phyloP scores from a whole-genome alignment of 30 jellyfish, hydroid and myxozoan species.

The Phacellophora camtschatica region DNA sequence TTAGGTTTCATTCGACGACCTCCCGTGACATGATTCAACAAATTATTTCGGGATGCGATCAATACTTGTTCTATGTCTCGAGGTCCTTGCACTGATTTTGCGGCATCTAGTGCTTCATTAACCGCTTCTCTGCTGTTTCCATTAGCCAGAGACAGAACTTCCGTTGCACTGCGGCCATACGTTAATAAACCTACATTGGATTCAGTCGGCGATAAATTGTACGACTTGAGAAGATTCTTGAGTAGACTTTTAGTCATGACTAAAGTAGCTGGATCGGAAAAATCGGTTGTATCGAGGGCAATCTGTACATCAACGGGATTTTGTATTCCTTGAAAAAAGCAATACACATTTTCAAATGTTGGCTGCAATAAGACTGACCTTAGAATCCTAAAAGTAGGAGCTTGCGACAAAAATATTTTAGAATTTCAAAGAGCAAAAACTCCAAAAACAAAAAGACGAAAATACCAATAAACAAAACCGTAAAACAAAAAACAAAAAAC shows the following conservation, averaged over 20 bases:
- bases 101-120: neutral
- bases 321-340: conserved; percentile 13
- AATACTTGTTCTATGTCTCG: conserved; percentile 2
- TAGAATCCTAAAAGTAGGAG: neutral
- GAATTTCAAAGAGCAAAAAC: neutral
- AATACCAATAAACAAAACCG: no score
- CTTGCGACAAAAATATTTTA: neutral
- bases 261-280: neutral
- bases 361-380: neutral
- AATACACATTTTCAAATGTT: neutral
- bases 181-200: conserved; percentile 22
- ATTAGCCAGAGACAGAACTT: neutral
- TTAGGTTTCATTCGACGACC: neutral
- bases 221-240: neutral
- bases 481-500: neutral
- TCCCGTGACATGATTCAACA: neutral
- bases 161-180: conserved; percentile 11
- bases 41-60: neutral
- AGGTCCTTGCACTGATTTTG: neutral
- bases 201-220: neutral
- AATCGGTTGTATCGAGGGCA: conserved; percentile 56
- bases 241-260: neutral
- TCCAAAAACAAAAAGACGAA: no score
- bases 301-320: conserved; percentile 24
- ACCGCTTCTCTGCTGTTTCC: neutral